These are phyloP conservation scores for Mylabris sibirica DNA, from an alignment of 2,888 invertebrate species.

Conservation along the genomic window DNA sequence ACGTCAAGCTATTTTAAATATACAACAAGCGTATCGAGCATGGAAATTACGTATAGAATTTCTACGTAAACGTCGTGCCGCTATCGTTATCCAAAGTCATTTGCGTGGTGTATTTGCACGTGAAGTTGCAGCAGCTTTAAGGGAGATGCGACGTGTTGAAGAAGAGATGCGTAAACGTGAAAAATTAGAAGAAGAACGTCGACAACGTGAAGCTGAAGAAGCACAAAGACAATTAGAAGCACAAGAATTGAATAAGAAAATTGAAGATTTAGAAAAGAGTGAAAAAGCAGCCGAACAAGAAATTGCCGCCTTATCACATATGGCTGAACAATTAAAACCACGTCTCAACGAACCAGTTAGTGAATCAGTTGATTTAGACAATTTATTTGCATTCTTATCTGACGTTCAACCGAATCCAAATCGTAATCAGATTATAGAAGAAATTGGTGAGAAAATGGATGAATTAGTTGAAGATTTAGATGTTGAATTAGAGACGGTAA, in stretches of 20 bases:
- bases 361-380: conserved; percentile 86
- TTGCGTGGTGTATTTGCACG: conserved; percentile 89
- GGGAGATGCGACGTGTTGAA: conserved; percentile 87
- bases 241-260: conserved; percentile 51
- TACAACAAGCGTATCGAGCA: conserved; percentile 86
- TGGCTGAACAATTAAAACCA: conserved; percentile 75
- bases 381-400: conserved; percentile 87
- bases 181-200: conserved; percentile 74
- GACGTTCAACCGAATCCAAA: conserved; percentile 70
- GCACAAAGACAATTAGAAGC: conserved; percentile 49
- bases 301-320: conserved; percentile 74
- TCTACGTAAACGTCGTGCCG: conserved; percentile 81
- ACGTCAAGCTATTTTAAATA: conserved; percentile 73
- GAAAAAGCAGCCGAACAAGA: conserved; percentile 74
- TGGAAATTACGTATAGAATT: conserved; percentile 86
- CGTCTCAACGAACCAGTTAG: conserved; percentile 63
- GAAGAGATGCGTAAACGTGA: conserved; percentile 85
- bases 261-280: conserved; percentile 68
- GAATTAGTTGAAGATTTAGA: conserved; percentile 82
- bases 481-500: conserved; percentile 75
- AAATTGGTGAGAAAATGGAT: conserved; percentile 86
- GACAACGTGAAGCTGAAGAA: conserved; percentile 67
- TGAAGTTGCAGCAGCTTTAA: conserved; percentile 84
- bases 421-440: conserved; percentile 73
- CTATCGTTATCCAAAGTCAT: conserved; percentile 85